Conservation (phyloP, 1,140 invertebrate species). For the Choristoneura fumiferana region DNA sequence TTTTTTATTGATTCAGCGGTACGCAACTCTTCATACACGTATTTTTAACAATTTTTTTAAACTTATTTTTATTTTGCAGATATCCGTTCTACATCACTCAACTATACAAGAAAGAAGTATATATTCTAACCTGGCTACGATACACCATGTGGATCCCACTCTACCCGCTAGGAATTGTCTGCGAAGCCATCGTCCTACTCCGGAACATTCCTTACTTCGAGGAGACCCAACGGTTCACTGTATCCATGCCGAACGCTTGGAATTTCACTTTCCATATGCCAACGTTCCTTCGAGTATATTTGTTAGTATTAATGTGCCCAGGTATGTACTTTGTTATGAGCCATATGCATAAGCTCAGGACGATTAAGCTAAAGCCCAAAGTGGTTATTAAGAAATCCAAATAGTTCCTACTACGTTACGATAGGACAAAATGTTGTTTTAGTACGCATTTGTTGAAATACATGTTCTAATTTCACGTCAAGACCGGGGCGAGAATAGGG, state of each 20-base stretch:
- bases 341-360: slow-evolving; percentile 85
- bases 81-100: slow-evolving; percentile 95
- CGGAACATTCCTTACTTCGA: slow-evolving; percentile 94
- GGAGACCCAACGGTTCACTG: slow-evolving; percentile 87
- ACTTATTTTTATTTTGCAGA: too few species aligned
- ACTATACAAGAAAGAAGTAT: slow-evolving; percentile 86
- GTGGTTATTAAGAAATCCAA: slow-evolving; percentile 68
- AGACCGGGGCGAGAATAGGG: too few species aligned
- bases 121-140: slow-evolving; percentile 92
- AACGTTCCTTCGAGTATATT: slow-evolving; percentile 86
- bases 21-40: too few species aligned
- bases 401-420: slow-evolving; percentile 34
- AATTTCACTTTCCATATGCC: slow-evolving; percentile 95
- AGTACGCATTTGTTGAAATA: too few species aligned
- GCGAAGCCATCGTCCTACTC: slow-evolving; percentile 90
- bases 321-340: slow-evolving; percentile 87
- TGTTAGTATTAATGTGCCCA: slow-evolving; percentile 87
- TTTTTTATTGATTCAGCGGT: too few species aligned
- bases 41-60: too few species aligned
- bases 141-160: slow-evolving; percentile 96
- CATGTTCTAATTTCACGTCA: too few species aligned
- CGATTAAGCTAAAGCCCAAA: slow-evolving; percentile 56
- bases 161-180: slow-evolving; percentile 93
- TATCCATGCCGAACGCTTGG: slow-evolving; percentile 89
- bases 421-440: background rate